Evolutionary conservation across 2,797 vertebrate genomes (phyloP), one percentile per base, ranked within the genome.

Genomic region (Sebastes matsubarae): DNA sequence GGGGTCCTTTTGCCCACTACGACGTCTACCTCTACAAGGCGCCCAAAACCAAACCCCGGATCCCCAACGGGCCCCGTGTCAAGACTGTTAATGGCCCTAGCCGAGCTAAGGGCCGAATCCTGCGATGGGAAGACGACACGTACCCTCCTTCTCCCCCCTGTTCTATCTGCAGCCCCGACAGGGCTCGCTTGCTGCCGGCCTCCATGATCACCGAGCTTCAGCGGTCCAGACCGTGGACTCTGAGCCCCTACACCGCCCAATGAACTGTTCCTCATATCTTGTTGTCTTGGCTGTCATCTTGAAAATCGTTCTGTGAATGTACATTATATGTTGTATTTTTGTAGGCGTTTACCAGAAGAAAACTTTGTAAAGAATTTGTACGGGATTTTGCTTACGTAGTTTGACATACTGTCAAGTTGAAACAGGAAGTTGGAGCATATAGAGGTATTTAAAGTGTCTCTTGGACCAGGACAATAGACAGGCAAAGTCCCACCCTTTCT

Each of bases 1-100:
- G n/a, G 54, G 34, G 75, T 29, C 66, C 83, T 1, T 57, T 81
- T 0, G 65, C 87, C 72, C 85, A 77, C 63, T 94, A 93, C 4
- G 89, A 94, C 4, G 65, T 95, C 70, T 92, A 90, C 83, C 89
- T 96, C 68, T 92, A 82, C 91, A 91, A 76, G 79, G 29, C 61
- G 8, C 87, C 93, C 27, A 78, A 70, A 71, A 27, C 83, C 50
- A 65, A 75, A 68, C 67, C 82, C 32, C 12, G 2, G 2, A 2
- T 36, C 67, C 34, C n/a, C 80, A 83, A 71, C 3, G 5, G 79
- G 11, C 78, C 85, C 9, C 50, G 10, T 0, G 14, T 24, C 10
- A 4, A 16, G 61, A 81, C 68, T 10, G 64, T 27, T 0, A 88
- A 83, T 1, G 54, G 80, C 18, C 84, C 81, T 14, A 4, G 71